Conservation (phyloP, 2,797 vertebrate genomes). For the Amblyraja radiata region DNA sequence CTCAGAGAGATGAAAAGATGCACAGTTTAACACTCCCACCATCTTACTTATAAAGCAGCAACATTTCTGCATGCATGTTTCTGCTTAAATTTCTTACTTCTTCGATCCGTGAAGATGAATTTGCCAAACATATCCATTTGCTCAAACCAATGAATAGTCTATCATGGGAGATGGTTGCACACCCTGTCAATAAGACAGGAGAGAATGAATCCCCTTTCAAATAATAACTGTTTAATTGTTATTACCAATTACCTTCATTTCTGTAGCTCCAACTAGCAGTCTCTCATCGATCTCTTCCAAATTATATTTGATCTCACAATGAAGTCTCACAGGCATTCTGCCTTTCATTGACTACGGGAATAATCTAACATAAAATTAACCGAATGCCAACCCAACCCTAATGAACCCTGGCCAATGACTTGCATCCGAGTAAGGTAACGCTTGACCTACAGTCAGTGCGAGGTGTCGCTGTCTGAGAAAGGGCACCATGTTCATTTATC, state of each 20-base stretch:
- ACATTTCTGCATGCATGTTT: background rate
- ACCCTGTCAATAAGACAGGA: background rate
- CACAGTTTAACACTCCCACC: no score
- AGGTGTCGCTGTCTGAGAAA: background rate
- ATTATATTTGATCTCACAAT: background rate
- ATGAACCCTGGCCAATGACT: background rate
- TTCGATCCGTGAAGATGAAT: background rate
- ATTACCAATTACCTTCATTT: conserved; percentile 5
- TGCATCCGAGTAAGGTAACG: background rate
- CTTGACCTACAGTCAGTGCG: no score
- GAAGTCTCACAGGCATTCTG: background rate
- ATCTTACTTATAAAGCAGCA: background rate
- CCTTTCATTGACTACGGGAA: background rate
- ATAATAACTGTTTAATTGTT: background rate
- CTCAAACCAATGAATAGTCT: background rate
- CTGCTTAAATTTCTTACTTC: background rate
- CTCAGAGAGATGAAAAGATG: background rate
- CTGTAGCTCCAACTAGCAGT: background rate
- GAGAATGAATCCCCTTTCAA: background rate
- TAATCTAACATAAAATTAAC: background rate
- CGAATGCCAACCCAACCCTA: background rate
- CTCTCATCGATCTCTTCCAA: background rate
- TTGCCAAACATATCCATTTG: background rate
- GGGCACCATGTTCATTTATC: background rate
- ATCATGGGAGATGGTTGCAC: background rate